Conservation (phyloP, 2,797 vertebrate species). For the Pseudocheirus occidentalis region DNA sequence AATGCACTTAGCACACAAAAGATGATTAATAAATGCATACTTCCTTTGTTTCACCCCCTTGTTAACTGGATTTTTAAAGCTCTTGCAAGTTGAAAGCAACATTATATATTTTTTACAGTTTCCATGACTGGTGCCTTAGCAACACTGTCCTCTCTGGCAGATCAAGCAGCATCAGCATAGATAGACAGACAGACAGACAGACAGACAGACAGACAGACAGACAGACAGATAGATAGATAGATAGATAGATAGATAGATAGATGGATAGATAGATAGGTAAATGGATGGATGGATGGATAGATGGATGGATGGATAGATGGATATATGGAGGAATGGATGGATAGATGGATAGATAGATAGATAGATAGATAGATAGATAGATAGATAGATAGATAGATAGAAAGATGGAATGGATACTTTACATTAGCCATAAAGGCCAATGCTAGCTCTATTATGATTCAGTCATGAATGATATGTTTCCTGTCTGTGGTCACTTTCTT, state of each 20-base stretch:
- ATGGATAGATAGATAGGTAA: no score
- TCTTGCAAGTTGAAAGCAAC: not conserved
- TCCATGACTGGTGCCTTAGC: conserved; percentile 39
- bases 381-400: no score
- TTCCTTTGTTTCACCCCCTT: not conserved
- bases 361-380: no score
- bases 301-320: no score
- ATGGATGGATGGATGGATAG: not conserved
- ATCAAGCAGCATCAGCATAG: conserved; percentile 8
- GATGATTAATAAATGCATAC: not conserved
- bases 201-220: not conserved
- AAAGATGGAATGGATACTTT: not conserved
- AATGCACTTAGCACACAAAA: not conserved
- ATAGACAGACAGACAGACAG: not conserved
- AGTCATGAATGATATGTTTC: not conserved
- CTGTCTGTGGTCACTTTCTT: conserved; percentile 1
- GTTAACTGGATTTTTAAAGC: conserved; percentile 30
- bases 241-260: no score
- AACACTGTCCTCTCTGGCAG: conserved; percentile 36
- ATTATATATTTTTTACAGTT: conserved; percentile 31
- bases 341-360: no score
- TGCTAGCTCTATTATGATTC: not conserved
- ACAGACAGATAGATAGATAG: not conserved
- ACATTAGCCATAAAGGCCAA: not conserved
- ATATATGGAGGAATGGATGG: no score